These are phyloP conservation scores for Coryphaenoides rupestris DNA, from an alignment of 2,113 vertebrate genomes.

Conservation along the genomic window DNA sequence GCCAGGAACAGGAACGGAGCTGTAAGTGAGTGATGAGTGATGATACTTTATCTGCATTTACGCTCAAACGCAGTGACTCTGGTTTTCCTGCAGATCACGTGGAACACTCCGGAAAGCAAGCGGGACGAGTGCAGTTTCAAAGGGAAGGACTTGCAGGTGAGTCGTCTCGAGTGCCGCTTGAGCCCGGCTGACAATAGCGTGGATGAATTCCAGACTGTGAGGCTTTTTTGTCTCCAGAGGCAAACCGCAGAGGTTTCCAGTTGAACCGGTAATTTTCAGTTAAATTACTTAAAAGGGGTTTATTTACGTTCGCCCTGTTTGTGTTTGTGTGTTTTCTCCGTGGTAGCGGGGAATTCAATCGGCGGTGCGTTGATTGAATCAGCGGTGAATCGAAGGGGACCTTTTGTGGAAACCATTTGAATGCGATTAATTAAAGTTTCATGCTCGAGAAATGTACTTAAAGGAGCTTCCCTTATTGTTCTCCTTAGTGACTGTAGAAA, in stretches of 20 bases:
- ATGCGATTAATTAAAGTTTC: constrained; percentile 4
- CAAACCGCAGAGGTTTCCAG: constrained; percentile 33
- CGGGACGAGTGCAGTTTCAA: constrained; percentile 92
- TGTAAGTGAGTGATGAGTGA: no score
- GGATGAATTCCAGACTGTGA: no score
- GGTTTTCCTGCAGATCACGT: constrained; percentile 74
- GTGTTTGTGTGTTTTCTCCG: not conserved
- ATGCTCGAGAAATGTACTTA: constrained; percentile 8
- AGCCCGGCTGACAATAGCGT: no score
- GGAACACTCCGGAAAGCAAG: constrained; percentile 83
- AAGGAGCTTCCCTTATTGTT: no score
- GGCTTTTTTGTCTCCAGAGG: no score
- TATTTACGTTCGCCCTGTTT: no score
- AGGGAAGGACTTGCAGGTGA: constrained; percentile 91
- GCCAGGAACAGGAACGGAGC: no score
- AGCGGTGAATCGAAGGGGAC: no score
- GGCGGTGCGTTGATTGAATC: no score
- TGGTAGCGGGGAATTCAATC: no score
- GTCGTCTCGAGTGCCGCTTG: constrained; percentile 28
- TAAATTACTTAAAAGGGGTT: not conserved
- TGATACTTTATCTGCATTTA: not conserved
- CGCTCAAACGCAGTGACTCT: constrained; percentile 15
- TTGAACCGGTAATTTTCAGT: constrained; percentile 34
- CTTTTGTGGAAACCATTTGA: no score
- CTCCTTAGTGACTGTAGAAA: no score